Percentiles rank a stretch among this genome's conserved stretches.
phyloP scores from a whole-genome alignment of 2,797 vertebrate species.

The Halcyon leucocephala region DNA sequence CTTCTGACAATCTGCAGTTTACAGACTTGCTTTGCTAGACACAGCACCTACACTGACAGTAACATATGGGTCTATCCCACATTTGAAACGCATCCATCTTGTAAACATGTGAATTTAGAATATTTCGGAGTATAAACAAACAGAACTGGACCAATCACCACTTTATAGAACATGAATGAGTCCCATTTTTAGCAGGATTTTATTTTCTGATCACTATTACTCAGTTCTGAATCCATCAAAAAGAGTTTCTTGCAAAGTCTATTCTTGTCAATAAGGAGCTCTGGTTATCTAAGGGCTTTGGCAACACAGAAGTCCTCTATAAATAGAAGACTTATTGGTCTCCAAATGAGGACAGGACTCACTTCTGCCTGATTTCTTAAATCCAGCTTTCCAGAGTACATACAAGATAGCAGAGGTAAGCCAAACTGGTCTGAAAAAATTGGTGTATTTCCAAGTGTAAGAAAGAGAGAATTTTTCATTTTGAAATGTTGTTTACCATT shows the following conservation, averaged over 20 bases:
- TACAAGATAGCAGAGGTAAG: neutral
- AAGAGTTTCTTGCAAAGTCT: neutral
- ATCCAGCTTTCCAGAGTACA: neutral
- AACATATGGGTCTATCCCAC: neutral
- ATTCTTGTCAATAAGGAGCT: neutral
- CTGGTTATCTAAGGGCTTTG: neutral
- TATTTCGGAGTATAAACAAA: slow-evolving; percentile 6
- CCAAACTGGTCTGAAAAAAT: neutral
- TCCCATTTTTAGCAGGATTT: neutral
- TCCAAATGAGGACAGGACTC: neutral
- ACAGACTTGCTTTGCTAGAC: neutral
- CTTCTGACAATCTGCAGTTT: neutral
- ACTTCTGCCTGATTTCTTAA: neutral
- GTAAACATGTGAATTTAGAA: neutral
- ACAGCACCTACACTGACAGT: neutral
- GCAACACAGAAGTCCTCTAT: neutral
- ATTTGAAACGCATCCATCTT: neutral
- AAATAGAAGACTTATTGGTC: neutral
- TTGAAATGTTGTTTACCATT: neutral
- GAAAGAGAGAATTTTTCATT: neutral
- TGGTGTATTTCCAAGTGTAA: neutral
- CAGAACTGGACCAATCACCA: neutral
- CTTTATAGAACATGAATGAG: neutral
- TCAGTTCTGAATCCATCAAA: neutral
- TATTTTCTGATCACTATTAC: neutral